phyloP scores from a whole-genome alignment of 2,888 invertebrate species.

The Gortyna flavago region DNA sequence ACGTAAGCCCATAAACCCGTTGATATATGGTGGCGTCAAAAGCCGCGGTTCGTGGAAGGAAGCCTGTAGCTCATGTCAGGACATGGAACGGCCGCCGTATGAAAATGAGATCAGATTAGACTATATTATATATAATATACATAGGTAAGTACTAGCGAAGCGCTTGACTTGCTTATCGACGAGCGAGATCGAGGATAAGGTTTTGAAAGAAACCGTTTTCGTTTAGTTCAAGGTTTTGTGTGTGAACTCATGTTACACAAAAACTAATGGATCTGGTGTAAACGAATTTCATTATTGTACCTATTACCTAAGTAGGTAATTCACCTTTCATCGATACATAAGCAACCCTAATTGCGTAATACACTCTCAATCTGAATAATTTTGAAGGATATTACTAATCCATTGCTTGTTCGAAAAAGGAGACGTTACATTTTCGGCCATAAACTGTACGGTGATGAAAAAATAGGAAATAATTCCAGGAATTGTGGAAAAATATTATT shows the following conservation, averaged over 20 bases:
- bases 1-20: constrained; percentile 72
- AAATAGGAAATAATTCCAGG: too few species aligned
- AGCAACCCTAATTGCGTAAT: too few species aligned
- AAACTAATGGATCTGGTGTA: not conserved
- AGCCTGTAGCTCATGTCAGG: constrained; percentile 51
- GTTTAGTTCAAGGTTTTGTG: constrained; percentile 39
- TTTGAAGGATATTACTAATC: too few species aligned
- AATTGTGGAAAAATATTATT: too few species aligned
- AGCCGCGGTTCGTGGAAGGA: constrained; percentile 72
- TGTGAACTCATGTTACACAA: constrained; percentile 18
- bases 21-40: constrained; percentile 61
- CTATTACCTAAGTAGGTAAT: not conserved
- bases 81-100: constrained; percentile 58
- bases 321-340: not conserved
- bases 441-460: too few species aligned
- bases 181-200: constrained; percentile 60
- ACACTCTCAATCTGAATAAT: too few species aligned
- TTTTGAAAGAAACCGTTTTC: constrained; percentile 43
- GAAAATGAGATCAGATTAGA: constrained; percentile 71
- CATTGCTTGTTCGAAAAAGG: too few species aligned
- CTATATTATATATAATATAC: constrained; percentile 28
- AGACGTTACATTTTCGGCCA: too few species aligned
- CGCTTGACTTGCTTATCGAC: constrained; percentile 32
- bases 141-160: constrained; percentile 26
- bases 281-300: not conserved